phyloP scores from a whole-genome alignment of 2,113 vertebrate genomes.

The Gulo gulo region DNA sequence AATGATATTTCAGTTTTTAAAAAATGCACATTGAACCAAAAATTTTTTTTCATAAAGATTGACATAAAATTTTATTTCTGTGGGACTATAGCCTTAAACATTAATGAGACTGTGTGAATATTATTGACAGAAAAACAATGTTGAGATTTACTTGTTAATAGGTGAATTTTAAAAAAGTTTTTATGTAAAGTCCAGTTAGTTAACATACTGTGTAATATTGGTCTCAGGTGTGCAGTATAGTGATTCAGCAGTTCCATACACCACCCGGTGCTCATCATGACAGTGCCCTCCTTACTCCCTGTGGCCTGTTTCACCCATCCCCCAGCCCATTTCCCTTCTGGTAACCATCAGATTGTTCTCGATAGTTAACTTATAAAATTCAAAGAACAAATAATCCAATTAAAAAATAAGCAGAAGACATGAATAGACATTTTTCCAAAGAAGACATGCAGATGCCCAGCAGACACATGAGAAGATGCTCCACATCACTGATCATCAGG shows the following conservation, averaged over 20 bases:
- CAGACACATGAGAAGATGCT: background rate
- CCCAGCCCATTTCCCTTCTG: background rate
- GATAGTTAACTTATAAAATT: background rate
- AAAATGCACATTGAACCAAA: background rate
- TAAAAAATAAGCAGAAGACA: background rate
- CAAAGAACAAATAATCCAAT: background rate
- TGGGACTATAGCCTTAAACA: background rate
- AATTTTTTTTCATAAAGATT: background rate
- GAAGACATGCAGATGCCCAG: background rate
- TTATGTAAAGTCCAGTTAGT: background rate
- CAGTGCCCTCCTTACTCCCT: background rate
- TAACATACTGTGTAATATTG: background rate
- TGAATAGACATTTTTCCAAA: background rate
- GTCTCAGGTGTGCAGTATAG: background rate
- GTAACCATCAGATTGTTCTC: background rate
- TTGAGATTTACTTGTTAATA: slow-evolving; percentile 1
- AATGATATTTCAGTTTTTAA: background rate
- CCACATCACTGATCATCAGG: background rate
- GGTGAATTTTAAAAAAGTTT: background rate
- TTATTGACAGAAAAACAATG: background rate
- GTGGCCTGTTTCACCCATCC: background rate
- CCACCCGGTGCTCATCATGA: background rate
- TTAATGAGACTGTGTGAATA: background rate
- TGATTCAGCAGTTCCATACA: background rate
- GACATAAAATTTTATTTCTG: slow-evolving; percentile 10